Evolutionary conservation across 2,888 invertebrate genomes (phyloP).

Genomic region (Gryllus longicercus): DNA sequence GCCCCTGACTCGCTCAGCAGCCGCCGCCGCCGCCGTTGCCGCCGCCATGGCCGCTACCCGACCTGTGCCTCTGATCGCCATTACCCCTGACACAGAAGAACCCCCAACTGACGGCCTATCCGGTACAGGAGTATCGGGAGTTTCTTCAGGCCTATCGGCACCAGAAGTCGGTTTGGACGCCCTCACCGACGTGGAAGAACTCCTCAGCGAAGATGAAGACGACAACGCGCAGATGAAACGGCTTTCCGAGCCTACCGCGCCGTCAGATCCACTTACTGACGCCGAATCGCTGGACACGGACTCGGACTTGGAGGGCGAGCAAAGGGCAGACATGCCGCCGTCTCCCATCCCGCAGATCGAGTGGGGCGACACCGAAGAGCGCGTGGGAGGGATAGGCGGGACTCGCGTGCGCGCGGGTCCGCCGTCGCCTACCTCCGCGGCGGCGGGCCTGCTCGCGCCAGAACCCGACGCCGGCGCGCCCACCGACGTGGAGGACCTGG

Average conservation of each 20-base stretch:
- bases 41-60: neutral
- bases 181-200: constrained; percentile 19
- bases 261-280: neutral
- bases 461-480: neutral
- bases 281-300: neutral
- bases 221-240: neutral
- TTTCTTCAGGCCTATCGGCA: neutral
- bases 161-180: neutral
- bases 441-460: neutral
- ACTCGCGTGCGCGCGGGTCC: neutral
- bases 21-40: neutral
- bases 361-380: neutral
- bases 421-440: neutral
- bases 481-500: constrained; percentile 34
- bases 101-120: neutral
- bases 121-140: neutral
- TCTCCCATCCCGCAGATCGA: neutral
- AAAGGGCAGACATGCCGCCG: neutral
- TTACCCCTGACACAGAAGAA: constrained; percentile 44
- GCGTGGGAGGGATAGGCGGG: neutral
- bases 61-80: constrained; percentile 45
- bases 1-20: constrained; percentile 24
- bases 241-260: neutral
- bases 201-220: neutral
- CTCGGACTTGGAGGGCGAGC: neutral